phyloP scores from a whole-genome alignment of 2,888 invertebrate genomes.

The Scelioninae gen. 2 region DNA sequence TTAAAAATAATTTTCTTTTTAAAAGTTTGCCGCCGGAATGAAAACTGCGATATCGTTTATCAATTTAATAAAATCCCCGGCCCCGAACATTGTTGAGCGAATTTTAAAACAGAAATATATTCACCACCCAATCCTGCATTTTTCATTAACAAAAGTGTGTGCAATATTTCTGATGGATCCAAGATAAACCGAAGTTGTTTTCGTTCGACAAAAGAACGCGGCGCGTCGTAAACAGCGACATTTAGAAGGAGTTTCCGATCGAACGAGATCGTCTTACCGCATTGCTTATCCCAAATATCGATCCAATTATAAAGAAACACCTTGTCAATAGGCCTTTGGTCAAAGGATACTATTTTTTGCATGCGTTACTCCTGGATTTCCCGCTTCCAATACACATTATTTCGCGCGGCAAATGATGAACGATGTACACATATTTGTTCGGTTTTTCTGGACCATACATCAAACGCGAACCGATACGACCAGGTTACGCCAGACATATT shows the following conservation, averaged over 20 bases:
- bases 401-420: slow-evolving; percentile 23
- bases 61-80: no score
- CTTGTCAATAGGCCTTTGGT: no score
- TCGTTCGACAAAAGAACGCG: neutral
- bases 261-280: neutral
- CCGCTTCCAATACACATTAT: slow-evolving; percentile 30
- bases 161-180: slow-evolving; percentile 1
- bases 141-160: slow-evolving; percentile 10
- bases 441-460: no score
- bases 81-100: no score
- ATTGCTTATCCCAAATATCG: slow-evolving; percentile 10
- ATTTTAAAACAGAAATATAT: no score
- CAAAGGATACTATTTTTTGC: slow-evolving; percentile 4
- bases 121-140: no score
- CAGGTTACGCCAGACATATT: no score
- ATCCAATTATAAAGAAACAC: no score
- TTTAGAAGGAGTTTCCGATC: neutral
- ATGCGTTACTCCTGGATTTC: slow-evolving; percentile 4
- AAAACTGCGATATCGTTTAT: no score
- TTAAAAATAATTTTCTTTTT: no score
- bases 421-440: slow-evolving; percentile 38
- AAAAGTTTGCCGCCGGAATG: no score
- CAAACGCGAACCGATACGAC: no score
- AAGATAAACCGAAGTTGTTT: neutral
- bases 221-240: neutral